phyloP scores from a whole-genome alignment of 2,888 invertebrate species.

The Hypena proboscidalis region DNA sequence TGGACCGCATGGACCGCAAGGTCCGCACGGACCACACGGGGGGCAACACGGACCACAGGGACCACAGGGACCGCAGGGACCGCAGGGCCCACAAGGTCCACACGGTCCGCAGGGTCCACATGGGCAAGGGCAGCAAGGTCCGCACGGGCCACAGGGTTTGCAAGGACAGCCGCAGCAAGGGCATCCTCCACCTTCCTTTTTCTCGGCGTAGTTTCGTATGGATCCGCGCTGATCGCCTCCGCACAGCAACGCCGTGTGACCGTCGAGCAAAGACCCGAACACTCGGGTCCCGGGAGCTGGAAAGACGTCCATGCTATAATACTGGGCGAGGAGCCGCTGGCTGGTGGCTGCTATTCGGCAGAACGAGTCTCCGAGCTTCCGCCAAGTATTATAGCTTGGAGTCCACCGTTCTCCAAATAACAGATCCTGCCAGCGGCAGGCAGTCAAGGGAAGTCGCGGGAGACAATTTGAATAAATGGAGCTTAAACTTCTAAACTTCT shows the following conservation, averaged over 20 bases:
- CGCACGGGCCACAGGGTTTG: slow-evolving; percentile 44
- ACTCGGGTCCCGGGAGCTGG: slow-evolving; percentile 52
- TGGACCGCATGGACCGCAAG: slow-evolving; percentile 40
- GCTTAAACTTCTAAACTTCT: too few species aligned
- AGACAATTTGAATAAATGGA: too few species aligned
- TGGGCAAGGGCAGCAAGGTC: slow-evolving; percentile 42
- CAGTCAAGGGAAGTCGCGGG: slow-evolving; percentile 1
- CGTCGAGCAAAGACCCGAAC: slow-evolving; percentile 34
- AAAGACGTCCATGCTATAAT: slow-evolving; percentile 78
- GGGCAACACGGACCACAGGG: slow-evolving; percentile 36
- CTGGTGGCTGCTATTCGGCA: slow-evolving; percentile 69
- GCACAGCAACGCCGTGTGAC: slow-evolving; percentile 47
- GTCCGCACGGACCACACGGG: slow-evolving; percentile 44
- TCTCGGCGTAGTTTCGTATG: slow-evolving; percentile 49
- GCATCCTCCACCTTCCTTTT: slow-evolving; percentile 51
- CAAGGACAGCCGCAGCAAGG: slow-evolving; percentile 48
- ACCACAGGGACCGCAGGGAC: slow-evolving; percentile 36
- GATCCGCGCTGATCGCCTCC: slow-evolving; percentile 55
- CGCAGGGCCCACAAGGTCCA: slow-evolving; percentile 39
- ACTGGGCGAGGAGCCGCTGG: slow-evolving; percentile 64
- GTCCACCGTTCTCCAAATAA: slow-evolving; percentile 78
- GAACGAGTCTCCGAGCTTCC: slow-evolving; percentile 64
- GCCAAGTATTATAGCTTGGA: slow-evolving; percentile 77
- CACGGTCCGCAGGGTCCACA: slow-evolving; percentile 44
- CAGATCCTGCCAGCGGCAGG: slow-evolving; percentile 57